These are phyloP conservation scores for Rhabdophis nuchalis DNA, from an alignment of 2,797 vertebrate species.

Conservation along the genomic window DNA sequence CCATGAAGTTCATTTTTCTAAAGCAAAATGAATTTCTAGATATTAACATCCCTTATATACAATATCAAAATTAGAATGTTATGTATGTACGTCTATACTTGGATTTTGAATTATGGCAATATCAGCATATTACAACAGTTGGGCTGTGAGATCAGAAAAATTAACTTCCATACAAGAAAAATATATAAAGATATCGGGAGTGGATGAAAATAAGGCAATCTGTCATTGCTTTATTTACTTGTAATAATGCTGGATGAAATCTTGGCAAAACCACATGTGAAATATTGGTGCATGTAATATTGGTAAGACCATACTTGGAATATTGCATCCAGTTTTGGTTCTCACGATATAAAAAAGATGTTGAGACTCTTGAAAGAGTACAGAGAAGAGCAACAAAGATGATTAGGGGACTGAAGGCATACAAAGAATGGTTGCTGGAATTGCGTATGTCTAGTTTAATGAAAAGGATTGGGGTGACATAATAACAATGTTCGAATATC, in stretches of 20 bases:
- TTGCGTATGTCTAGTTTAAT: neutral
- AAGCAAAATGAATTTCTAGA: neutral
- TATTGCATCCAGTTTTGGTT: neutral
- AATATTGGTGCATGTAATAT: no score
- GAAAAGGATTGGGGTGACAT: neutral
- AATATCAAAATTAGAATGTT: neutral
- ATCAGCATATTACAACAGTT: neutral
- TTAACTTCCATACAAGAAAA: neutral
- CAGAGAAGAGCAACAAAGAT: neutral
- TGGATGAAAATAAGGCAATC: neutral
- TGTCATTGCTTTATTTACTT: neutral
- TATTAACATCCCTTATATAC: neutral
- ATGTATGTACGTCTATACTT: neutral
- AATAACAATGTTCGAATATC: neutral
- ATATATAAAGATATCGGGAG: neutral
- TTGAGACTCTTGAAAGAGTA: neutral
- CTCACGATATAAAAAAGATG: neutral
- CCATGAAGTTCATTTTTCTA: neutral
- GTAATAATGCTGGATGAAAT: no score
- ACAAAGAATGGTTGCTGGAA: neutral
- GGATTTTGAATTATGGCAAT: neutral
- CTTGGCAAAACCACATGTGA: no score
- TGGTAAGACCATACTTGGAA: no score
- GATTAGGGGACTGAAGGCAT: neutral
- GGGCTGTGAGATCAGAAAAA: neutral